Conservation (phyloP, 2,113 vertebrate genomes). For the Amphiprion ocellaris region DNA sequence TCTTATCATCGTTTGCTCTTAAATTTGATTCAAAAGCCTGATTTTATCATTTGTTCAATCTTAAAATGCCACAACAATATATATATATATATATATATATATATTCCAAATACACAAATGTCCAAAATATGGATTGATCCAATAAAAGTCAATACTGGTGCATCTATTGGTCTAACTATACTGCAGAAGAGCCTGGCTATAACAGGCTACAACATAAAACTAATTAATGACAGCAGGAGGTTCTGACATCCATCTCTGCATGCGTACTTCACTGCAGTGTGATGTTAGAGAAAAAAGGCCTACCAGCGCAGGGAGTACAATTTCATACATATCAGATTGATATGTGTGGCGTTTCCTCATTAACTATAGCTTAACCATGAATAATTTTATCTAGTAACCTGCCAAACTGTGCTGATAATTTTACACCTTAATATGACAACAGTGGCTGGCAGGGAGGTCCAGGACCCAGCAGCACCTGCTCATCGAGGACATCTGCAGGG, state of each 20-base stretch:
- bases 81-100: too few species aligned
- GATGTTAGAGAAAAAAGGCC: not conserved
- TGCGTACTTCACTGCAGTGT: not conserved
- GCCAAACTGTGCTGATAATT: not conserved
- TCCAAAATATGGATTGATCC: not conserved
- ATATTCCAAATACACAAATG: too few species aligned
- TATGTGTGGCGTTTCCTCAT: constrained; percentile 2
- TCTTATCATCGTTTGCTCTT: too few species aligned
- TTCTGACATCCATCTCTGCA: not conserved
- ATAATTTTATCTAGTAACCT: constrained; percentile 4
- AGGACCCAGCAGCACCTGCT: too few species aligned
- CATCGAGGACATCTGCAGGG: too few species aligned
- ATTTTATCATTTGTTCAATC: too few species aligned
- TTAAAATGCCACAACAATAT: too few species aligned
- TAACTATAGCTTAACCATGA: constrained; percentile 4
- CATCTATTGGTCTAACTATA: not conserved
- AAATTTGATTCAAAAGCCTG: too few species aligned
- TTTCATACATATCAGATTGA: constrained; percentile 24
- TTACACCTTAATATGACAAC: not conserved
- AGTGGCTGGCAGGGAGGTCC: not conserved
- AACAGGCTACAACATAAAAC: not conserved
- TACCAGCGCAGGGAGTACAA: constrained; percentile 4
- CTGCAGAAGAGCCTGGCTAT: not conserved
- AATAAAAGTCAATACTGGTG: not conserved
- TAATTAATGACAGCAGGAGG: not conserved